A percentile compares a stretch with the other conserved stretches of the same genome.
Conservation (phyloP, 2,113 vertebrate species). For the Origma solitaria region DNA sequence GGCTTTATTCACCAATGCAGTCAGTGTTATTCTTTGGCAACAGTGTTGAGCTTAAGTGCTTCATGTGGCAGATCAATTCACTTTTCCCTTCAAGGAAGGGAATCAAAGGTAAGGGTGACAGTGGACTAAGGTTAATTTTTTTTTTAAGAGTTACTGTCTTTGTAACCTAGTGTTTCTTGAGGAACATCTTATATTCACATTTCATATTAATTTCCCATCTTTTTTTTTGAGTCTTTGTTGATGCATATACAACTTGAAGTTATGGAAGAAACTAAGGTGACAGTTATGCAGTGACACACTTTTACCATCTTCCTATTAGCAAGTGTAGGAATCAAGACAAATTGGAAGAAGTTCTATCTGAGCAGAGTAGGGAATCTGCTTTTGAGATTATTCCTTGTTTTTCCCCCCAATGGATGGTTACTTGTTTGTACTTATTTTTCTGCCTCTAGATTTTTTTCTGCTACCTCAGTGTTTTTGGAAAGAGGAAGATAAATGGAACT, state of each 20-base stretch:
- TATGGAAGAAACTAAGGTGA: neutral
- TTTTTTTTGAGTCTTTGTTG: neutral
- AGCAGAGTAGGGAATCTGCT: neutral
- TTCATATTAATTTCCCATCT: neutral
- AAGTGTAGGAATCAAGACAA: neutral
- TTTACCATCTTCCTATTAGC: neutral
- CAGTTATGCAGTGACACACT: neutral
- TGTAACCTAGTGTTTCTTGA: neutral
- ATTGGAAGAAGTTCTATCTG: neutral
- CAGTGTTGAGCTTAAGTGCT: neutral
- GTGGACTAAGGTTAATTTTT: too few species aligned
- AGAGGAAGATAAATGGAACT: constrained; percentile 12
- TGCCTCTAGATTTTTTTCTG: neutral
- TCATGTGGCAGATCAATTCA: neutral
- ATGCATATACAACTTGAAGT: neutral
- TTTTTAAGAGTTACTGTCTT: neutral
- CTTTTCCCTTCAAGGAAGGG: neutral
- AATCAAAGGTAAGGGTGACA: neutral
- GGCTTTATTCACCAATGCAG: neutral
- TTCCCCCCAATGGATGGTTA: neutral
- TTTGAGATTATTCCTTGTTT: neutral
- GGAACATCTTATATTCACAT: neutral
- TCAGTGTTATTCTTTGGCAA: neutral
- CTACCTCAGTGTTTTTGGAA: neutral
- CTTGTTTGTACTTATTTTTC: neutral